Evolutionary conservation across 2,797 vertebrate species (phyloP), one percentile per base, ranked within the genome.

Genomic region (Syngnathus rostellatus): DNA sequence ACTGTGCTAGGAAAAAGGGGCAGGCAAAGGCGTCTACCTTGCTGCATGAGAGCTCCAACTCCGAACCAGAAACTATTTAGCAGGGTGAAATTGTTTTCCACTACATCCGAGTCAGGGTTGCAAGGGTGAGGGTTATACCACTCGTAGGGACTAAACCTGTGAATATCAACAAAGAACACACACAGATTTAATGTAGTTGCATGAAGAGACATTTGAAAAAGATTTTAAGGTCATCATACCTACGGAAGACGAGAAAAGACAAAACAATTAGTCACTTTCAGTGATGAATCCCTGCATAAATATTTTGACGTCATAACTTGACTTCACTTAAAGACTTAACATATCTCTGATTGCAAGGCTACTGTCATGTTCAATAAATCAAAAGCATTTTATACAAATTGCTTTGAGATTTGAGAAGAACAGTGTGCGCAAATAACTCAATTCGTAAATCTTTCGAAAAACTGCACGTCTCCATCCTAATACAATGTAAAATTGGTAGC

Each of bases 21-120:
- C 91, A 94, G 94, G 92, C 92, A 92, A 93, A 94, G 89, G 93
- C 90, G 91, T 94, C 91, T 95, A 98, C 96, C 96, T 95, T 98
- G 96, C 92, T 94, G 95, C 96, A 98, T 98, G 94, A 98, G 96
- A 92, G 96, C 96, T 90, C 96, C 96, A 87, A 98, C 94, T 90
- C 96, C 96, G 92, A 98, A 98, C 96, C 96, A 98, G 95, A 98
- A 98, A 94, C 96, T 98, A 95, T 98, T 98, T 91, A 98, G 94
- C 86, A 98, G 96, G 77, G 96, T 98, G 91, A 98, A 98, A 94
- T 98, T 98, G 93, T 98, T 98, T 93, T 98, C 96, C 95, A 98
- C 94, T 89, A 98, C 94, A 85, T 98, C 96, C 72, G 96, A 98
- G 91, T 98, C 95, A 45, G 96, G 96, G 86, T 98, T 98, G 93